Conservation (phyloP, 2,113 vertebrate species). For the Regulus satrapa region DNA sequence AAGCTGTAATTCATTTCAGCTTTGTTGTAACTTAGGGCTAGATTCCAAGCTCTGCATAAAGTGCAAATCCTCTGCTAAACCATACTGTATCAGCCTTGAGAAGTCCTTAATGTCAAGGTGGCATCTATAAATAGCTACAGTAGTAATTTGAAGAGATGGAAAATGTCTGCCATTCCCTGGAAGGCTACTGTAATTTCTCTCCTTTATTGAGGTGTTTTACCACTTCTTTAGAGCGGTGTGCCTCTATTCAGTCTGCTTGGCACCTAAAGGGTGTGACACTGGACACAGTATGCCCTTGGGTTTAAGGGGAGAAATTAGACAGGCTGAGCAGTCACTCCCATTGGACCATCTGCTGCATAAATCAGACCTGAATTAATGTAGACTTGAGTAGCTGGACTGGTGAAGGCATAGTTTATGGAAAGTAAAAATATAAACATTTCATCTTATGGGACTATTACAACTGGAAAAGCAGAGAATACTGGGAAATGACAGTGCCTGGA, state of each 20-base stretch:
- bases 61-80: neutral
- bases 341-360: neutral
- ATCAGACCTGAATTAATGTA: neutral
- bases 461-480: neutral
- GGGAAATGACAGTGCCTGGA: neutral
- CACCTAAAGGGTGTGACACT: neutral
- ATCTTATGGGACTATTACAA: neutral
- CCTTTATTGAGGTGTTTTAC: neutral
- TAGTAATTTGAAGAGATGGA: neutral
- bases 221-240: neutral
- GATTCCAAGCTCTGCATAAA: neutral
- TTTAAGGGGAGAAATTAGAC: neutral
- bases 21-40: neutral
- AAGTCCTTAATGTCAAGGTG: neutral
- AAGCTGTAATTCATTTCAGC: neutral
- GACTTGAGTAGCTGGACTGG: neutral
- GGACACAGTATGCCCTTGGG: neutral
- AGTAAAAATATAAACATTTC: neutral
- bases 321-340: neutral
- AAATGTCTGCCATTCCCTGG: neutral
- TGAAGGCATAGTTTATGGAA: neutral
- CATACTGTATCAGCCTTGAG: neutral
- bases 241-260: neutral
- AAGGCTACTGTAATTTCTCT: neutral
- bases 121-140: neutral